A percentile compares a stretch with the other conserved stretches of the same genome.
phyloP scores from a whole-genome alignment of 2,797 vertebrate genomes.

The Protonibea diacanthus region DNA sequence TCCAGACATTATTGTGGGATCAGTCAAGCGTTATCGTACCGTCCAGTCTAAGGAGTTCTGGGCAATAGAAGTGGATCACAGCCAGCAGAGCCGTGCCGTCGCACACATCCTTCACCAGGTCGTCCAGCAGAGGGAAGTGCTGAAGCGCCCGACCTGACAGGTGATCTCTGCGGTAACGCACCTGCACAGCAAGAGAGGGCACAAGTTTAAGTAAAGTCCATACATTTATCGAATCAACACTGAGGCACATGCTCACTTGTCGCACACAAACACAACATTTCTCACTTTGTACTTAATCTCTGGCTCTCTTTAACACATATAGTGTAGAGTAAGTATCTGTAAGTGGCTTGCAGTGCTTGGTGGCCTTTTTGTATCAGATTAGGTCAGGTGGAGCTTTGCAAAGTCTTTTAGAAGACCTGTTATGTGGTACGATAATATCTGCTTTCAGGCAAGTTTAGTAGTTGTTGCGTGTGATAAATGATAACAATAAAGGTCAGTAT shows the following conservation, averaged over 20 bases:
- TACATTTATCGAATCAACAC: neutral
- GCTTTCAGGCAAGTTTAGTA: neutral
- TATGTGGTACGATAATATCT: conserved; percentile 5
- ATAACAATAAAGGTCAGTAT: conserved; percentile 4
- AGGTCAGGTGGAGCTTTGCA: neutral
- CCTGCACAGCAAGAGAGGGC: conserved; percentile 78
- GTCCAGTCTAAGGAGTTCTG: conserved; percentile 93
- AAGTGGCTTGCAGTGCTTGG: neutral
- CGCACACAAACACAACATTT: conserved; percentile 30
- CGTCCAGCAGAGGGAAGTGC: conserved; percentile 92
- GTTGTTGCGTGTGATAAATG: neutral
- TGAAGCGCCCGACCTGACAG: conserved; percentile 90
- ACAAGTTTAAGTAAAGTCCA: neutral
- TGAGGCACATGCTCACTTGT: conserved; percentile 13
- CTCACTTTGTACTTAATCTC: conserved; percentile 2
- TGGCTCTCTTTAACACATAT: conserved; percentile 20
- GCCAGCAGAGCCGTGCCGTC: conserved; percentile 92
- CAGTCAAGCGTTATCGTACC: conserved; percentile 80
- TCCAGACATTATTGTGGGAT: neutral
- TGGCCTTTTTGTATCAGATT: neutral
- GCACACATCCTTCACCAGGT: conserved; percentile 92
- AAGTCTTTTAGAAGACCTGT: conserved; percentile 11
- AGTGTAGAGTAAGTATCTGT: neutral
- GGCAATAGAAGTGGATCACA: conserved; percentile 96
- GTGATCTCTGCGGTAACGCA: conserved; percentile 95